Evolutionary conservation across 2,797 vertebrate genomes (phyloP).

Genomic region (Coreius guichenoti): DNA sequence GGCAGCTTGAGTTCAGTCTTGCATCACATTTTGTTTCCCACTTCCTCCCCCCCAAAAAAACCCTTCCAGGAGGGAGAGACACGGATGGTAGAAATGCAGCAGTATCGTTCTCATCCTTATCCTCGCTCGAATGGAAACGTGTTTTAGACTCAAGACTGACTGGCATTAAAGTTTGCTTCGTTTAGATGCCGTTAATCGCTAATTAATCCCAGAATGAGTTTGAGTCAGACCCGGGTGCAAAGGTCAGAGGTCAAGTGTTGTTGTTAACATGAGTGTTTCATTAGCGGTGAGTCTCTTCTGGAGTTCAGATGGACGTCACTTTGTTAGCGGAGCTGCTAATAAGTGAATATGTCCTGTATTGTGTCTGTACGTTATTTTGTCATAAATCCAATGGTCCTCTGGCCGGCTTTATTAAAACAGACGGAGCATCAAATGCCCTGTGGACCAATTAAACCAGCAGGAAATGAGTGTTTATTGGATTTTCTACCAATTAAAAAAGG

Average conservation of each 20-base stretch:
- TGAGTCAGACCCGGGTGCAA: background rate
- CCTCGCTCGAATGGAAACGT: background rate
- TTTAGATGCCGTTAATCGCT: background rate
- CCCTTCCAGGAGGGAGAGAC: background rate
- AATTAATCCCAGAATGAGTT: background rate
- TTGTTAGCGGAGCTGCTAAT: slow-evolving; percentile 63
- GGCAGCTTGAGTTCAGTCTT: slow-evolving; percentile 31
- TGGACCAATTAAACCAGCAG: slow-evolving; percentile 76
- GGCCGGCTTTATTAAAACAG: slow-evolving; percentile 69
- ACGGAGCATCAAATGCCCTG: slow-evolving; percentile 70
- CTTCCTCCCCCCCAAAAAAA: background rate
- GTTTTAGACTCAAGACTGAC: background rate
- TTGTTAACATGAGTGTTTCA: slow-evolving; percentile 32
- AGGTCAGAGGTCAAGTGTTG: slow-evolving; percentile 17
- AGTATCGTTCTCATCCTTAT: background rate
- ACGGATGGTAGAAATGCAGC: background rate
- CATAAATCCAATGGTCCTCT: slow-evolving; percentile 76
- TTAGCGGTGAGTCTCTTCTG: slow-evolving; percentile 52
- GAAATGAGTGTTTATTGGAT: slow-evolving; percentile 72
- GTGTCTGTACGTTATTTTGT: slow-evolving; percentile 72
- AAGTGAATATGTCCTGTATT: slow-evolving; percentile 73
- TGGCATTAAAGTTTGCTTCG: background rate
- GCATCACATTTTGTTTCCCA: slow-evolving; percentile 15
- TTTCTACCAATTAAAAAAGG: slow-evolving; percentile 61
- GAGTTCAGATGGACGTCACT: background rate